phyloP scores from a whole-genome alignment of 2,888 invertebrate species.

The Dryomyza anilis region DNA sequence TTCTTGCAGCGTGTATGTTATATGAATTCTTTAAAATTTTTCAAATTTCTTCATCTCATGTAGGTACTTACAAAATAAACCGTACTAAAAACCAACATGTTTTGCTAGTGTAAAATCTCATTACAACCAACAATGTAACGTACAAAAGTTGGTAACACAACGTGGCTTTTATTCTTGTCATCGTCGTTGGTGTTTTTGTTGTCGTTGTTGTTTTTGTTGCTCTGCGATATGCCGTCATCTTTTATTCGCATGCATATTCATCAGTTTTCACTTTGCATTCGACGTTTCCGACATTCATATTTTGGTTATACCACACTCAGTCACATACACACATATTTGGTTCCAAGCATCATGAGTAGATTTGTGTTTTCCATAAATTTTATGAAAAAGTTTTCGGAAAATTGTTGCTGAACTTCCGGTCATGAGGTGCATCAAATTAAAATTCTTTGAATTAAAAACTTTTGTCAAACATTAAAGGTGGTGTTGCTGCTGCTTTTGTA shows the following conservation, averaged over 20 bases:
- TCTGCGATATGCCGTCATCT: neutral
- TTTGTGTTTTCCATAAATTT: neutral
- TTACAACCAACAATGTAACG: no score
- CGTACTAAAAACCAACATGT: no score
- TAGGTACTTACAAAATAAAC: no score
- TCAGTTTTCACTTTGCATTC: neutral
- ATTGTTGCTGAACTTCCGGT: conserved; percentile 18
- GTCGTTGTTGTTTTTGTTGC: neutral
- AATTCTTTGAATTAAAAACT: conserved; percentile 14
- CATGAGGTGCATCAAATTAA: conserved; percentile 10
- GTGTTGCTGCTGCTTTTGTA: neutral
- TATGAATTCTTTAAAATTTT: no score
- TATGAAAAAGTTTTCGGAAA: conserved; percentile 4
- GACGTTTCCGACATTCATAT: neutral
- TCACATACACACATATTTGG: no score
- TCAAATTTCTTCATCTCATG: no score
- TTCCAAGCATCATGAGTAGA: no score
- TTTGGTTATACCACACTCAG: no score
- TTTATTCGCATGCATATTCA: conserved; percentile 1
- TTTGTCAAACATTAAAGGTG: neutral
- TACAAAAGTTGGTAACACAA: no score
- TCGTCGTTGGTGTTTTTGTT: neutral
- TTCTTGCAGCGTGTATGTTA: no score
- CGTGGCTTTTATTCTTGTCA: no score
- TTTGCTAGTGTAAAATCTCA: no score